phyloP scores from a whole-genome alignment of 2,113 vertebrate species.

The Cranoglanis bouderius region DNA sequence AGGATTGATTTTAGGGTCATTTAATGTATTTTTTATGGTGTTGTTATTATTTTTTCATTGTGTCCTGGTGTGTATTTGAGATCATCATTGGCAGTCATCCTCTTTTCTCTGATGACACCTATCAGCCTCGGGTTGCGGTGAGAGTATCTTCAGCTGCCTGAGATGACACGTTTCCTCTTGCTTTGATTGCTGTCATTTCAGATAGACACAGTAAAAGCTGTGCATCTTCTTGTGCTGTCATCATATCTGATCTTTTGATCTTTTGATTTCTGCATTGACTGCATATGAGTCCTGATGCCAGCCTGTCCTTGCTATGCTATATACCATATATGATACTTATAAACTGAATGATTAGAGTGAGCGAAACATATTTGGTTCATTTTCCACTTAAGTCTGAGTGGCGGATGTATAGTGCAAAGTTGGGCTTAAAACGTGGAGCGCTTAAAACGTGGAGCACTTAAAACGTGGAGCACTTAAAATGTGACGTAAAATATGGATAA shows the following conservation, averaged over 20 bases:
- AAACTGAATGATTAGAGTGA: slow-evolving; percentile 15
- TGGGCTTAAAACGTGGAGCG: neutral
- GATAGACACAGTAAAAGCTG: slow-evolving; percentile 33
- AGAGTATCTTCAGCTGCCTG: slow-evolving; percentile 40
- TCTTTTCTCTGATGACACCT: slow-evolving; percentile 46
- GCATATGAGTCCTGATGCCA: neutral
- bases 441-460: slow-evolving; percentile 9
- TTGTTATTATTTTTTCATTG: neutral
- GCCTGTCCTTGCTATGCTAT: neutral
- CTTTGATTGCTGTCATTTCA: slow-evolving; percentile 52
- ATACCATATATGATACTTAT: neutral
- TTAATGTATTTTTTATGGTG: neutral
- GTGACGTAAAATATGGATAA: neutral
- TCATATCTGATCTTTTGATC: slow-evolving; percentile 34
- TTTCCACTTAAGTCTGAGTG: slow-evolving; percentile 27
- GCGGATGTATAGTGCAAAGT: slow-evolving; percentile 7
- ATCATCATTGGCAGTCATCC: slow-evolving; percentile 26
- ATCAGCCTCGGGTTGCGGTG: slow-evolving; percentile 44
- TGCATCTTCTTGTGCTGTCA: slow-evolving; percentile 21
- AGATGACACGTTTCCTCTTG: slow-evolving; percentile 46
- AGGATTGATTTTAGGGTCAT: neutral
- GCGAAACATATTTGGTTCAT: slow-evolving; percentile 1
- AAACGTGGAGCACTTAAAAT: slow-evolving; percentile 10
- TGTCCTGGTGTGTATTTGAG: slow-evolving; percentile 10
- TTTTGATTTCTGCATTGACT: slow-evolving; percentile 14